These are phyloP conservation scores for Sus cebifrons DNA, from an alignment of 2,797 vertebrate genomes.

Conservation along the genomic window DNA sequence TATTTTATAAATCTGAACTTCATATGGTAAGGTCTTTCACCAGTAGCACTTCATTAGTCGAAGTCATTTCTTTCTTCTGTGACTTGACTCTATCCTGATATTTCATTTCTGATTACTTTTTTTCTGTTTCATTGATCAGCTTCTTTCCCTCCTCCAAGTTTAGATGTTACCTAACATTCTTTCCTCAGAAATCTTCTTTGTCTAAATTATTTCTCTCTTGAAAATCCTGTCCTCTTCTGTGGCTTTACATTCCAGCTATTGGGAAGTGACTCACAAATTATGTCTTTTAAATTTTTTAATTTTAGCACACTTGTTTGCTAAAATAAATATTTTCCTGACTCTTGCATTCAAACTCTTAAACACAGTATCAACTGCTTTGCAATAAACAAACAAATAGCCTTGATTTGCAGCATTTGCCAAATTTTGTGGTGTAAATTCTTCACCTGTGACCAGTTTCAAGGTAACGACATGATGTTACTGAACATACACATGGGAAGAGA, in stretches of 20 bases:
- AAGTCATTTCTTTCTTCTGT: not conserved
- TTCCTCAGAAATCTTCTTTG: not conserved
- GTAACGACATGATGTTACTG: not conserved
- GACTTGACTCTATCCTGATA: not conserved
- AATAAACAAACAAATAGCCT: not conserved
- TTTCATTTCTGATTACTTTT: not conserved
- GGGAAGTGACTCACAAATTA: not conserved
- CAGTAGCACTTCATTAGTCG: not conserved
- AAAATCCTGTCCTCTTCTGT: not conserved
- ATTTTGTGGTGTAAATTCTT: not conserved
- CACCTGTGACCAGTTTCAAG: not conserved
- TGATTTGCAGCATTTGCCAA: not conserved
- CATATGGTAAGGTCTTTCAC: not conserved
- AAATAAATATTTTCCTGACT: not conserved
- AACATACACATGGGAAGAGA: not conserved
- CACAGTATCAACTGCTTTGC: not conserved
- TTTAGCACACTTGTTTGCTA: not conserved
- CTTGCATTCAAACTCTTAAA: conserved; percentile 6
- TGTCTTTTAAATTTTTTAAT: conserved; percentile 9
- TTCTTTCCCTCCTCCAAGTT: not conserved
- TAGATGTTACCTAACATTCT: not conserved
- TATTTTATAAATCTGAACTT: not conserved
- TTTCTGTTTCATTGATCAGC: not conserved
- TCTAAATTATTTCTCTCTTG: not conserved
- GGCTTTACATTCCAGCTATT: not conserved